phyloP scores from a whole-genome alignment of 2,797 vertebrate species.

The Geotrypetes seraphini region DNA sequence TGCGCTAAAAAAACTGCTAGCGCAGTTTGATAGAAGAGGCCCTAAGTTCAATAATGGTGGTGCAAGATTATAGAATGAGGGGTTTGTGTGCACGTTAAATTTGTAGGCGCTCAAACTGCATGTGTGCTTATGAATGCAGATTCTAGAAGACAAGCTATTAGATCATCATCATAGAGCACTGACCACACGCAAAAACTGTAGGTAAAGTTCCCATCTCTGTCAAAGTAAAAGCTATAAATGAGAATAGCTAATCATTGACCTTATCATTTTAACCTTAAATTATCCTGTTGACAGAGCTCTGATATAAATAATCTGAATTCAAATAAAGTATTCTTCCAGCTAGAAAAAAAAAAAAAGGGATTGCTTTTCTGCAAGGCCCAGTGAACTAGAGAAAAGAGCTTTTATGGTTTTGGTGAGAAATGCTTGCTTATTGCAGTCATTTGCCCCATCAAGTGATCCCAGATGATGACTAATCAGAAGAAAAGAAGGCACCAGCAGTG shows the following conservation, averaged over 20 bases:
- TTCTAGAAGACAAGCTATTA: too few species aligned
- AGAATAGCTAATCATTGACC: background rate
- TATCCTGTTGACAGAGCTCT: background rate
- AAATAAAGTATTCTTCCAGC: background rate
- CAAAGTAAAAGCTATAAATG: too few species aligned
- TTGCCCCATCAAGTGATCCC: conserved; percentile 27
- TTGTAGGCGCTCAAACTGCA: too few species aligned
- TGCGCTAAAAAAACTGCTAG: too few species aligned
- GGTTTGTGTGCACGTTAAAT: too few species aligned
- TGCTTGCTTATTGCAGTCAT: conserved; percentile 24
- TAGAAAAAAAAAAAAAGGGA: background rate
- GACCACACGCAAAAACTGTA: too few species aligned
- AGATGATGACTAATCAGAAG: conserved; percentile 36
- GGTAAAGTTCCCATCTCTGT: too few species aligned
- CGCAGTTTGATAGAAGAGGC: too few species aligned
- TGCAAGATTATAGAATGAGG: too few species aligned
- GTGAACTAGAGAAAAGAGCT: conserved; percentile 3
- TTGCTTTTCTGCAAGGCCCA: background rate
- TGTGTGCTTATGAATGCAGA: too few species aligned
- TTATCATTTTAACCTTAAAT: background rate
- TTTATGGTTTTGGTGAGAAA: conserved; percentile 16
- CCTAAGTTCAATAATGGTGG: too few species aligned
- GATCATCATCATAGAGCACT: too few species aligned
- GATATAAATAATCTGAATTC: background rate
- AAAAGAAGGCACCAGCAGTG: conserved; percentile 34